Evolutionary conservation across 2,797 vertebrate species (phyloP).

Genomic region (Alauda arvensis): DNA sequence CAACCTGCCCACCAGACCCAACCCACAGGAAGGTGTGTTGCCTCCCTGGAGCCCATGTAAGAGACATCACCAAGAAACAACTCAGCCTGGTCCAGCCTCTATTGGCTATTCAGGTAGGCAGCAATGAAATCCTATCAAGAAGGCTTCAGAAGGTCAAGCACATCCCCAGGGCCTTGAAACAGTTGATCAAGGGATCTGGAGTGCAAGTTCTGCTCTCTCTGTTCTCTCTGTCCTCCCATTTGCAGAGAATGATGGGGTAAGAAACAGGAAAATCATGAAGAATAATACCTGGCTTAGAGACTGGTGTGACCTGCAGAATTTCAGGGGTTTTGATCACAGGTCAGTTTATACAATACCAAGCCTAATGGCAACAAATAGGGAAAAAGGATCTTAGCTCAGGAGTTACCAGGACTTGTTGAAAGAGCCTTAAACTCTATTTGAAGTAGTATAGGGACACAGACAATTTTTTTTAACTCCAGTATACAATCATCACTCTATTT

Average conservation of each 20-base stretch:
- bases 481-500: background rate
- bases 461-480: background rate
- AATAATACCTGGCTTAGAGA: background rate
- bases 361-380: background rate
- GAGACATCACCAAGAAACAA: background rate
- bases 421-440: background rate
- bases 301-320: background rate
- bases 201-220: background rate
- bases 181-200: background rate
- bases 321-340: background rate
- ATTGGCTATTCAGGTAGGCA: background rate
- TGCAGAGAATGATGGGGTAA: background rate
- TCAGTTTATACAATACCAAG: background rate
- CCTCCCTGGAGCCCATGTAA: background rate
- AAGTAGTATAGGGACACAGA: accelerated
- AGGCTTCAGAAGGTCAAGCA: background rate
- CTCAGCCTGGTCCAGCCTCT: background rate
- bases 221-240: background rate
- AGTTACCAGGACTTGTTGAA: background rate
- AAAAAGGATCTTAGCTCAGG: background rate
- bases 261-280: background rate
- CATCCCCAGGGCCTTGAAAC: background rate
- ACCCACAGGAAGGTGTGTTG: background rate
- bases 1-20: background rate
- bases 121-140: background rate